Evolutionary conservation across 2,113 vertebrate genomes (phyloP).

Genomic region (Pongo pygmaeus): DNA sequence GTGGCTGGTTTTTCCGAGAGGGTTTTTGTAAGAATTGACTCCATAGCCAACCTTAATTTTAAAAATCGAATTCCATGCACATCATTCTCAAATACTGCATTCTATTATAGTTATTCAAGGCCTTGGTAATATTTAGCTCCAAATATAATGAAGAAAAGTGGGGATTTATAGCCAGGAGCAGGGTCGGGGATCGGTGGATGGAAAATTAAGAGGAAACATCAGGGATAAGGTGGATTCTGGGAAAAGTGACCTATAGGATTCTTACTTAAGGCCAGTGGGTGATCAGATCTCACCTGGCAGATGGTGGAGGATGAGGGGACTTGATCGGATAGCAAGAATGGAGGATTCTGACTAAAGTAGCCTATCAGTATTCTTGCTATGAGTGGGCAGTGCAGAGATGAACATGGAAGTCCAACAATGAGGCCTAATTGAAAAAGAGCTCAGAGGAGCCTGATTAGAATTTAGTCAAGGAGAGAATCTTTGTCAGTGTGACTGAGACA

Average conservation of each 20-base stretch:
- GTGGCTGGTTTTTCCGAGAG: background rate
- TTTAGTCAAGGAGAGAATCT: background rate
- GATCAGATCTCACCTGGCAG: background rate
- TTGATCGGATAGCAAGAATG: background rate
- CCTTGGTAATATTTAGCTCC: background rate
- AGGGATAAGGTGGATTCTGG: background rate
- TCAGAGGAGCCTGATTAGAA: background rate
- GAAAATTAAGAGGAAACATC: background rate
- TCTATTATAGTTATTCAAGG: background rate
- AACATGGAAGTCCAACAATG: no score
- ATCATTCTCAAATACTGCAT: background rate
- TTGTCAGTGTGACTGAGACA: background rate
- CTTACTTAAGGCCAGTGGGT: background rate
- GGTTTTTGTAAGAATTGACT: background rate
- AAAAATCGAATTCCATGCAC: background rate
- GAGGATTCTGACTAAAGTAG: background rate
- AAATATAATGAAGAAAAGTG: background rate
- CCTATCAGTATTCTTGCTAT: background rate
- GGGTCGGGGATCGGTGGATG: background rate
- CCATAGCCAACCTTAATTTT: background rate
- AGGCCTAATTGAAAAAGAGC: background rate
- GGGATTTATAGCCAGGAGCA: background rate
- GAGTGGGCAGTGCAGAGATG: background rate
- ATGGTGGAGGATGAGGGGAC: background rate
- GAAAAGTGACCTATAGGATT: background rate